Base-by-base conservation (phyloP, 2,797 vertebrate genomes). In the Clarias laeviceps region DNA sequence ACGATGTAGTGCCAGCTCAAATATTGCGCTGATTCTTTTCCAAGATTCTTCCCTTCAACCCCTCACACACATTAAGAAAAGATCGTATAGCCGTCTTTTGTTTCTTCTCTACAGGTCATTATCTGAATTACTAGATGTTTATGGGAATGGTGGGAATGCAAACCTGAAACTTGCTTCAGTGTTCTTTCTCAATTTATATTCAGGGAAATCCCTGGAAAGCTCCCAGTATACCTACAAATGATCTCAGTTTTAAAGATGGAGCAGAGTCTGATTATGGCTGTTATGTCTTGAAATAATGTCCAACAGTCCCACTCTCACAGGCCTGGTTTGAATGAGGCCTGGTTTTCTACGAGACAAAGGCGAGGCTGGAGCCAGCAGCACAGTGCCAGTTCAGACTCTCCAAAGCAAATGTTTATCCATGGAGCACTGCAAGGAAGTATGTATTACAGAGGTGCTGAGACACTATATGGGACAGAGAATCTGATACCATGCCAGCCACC, bases 271-370 rank as follows among this genome's bases (percentile, higher is more conserved):
- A 94, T 94, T 93, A 92, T 90, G 92, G 93, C 91, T 94, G 94
- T 94, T 95, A 94, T 94, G 94, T 95, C 94, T 94, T 93, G 92
- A 92, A 95, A 94, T 94, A 95, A 95, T 95, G 94, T 93, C 92
- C 93, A 95, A 93, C 94, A 94, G 93, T 90, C 93, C 91, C 54
- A 11, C 57, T 74, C 80, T 86, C 27, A 62, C 88, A 93, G 91
- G 85, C 56, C 87, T 62, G 83, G 45, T 89, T 88, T 83, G 56
- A 86, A 69, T 82, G 84, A 83, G 86, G 82, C 65, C 85, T 84
- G 66, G 32, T 64, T 84, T 83, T 84, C 64, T 91, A 91, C 91
- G 92, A 94, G 93, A 92, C 88, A 90, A 91, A 92, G 90, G 91
- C 92, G 88, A 87, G 91, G 90, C 92, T 87, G 92, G 88, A 89